A percentile compares a stretch with the other conserved stretches of the same genome.
phyloP scores from a whole-genome alignment of 2,888 invertebrate species.

The Tetranychus piercei region DNA sequence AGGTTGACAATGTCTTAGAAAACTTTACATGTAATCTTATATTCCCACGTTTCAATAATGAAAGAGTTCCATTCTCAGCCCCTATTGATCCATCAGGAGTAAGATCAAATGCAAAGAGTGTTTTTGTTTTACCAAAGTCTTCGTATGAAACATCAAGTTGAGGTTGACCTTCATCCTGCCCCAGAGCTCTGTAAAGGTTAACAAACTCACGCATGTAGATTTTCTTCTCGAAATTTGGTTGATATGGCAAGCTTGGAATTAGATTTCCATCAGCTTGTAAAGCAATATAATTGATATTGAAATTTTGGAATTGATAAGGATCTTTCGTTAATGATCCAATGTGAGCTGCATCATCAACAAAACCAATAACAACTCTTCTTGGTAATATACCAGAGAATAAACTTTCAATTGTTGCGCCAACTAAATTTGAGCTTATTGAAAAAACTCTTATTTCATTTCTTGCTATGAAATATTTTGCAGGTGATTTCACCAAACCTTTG shows the following conservation, averaged over 20 bases:
- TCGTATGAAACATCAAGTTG: neutral
- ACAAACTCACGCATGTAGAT: too few species aligned
- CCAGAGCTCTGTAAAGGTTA: too few species aligned
- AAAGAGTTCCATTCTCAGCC: neutral
- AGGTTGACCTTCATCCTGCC: neutral
- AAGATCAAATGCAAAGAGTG: neutral
- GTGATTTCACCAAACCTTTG: neutral
- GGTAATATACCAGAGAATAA: slow-evolving; percentile 30
- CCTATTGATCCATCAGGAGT: neutral
- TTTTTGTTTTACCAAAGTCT: neutral
- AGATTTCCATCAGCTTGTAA: too few species aligned
- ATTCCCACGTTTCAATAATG: neutral
- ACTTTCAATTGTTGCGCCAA: slow-evolving; percentile 29
- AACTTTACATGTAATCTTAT: neutral
- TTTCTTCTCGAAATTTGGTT: too few species aligned
- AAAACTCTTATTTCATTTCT: slow-evolving; percentile 25
- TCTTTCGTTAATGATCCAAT: neutral
- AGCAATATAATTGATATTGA: neutral
- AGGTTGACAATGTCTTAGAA: neutral
- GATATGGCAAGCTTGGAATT: too few species aligned
- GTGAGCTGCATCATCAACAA: slow-evolving; percentile 24
- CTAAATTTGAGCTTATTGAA: slow-evolving; percentile 27
- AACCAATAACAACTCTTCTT: slow-evolving; percentile 29
- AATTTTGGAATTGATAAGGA: neutral
- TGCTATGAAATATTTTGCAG: slow-evolving; percentile 26